Percentiles rank a stretch among this genome's conserved stretches.
Evolutionary conservation across 2,113 vertebrate genomes (phyloP).

Genomic region (Columba livia): DNA sequence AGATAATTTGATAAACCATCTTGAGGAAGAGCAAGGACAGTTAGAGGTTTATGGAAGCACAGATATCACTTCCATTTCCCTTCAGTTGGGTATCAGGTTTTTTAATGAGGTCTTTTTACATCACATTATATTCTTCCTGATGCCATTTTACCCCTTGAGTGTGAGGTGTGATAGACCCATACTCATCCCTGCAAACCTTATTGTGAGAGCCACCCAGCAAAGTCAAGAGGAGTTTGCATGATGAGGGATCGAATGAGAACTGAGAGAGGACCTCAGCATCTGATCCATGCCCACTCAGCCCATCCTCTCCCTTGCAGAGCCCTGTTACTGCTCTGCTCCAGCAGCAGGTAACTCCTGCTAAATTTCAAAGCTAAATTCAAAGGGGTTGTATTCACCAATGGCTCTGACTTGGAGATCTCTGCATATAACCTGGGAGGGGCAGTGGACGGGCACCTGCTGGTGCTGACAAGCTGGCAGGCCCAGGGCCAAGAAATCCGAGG

Average conservation of each 20-base stretch:
- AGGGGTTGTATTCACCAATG: neutral
- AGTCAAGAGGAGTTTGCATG: neutral
- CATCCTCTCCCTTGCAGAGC: neutral
- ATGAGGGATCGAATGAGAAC: neutral
- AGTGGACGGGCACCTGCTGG: neutral
- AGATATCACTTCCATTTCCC: neutral
- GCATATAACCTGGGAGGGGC: neutral
- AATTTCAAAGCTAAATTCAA: neutral
- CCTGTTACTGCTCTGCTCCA: neutral
- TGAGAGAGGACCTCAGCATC: neutral
- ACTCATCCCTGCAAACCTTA: neutral
- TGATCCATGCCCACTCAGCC: neutral
- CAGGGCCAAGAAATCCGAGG: neutral
- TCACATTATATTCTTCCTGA: neutral
- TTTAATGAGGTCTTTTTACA: neutral
- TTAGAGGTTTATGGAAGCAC: neutral
- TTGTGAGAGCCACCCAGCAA: neutral
- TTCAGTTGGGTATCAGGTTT: neutral
- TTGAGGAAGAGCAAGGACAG: neutral
- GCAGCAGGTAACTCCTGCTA: neutral
- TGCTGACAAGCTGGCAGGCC: neutral
- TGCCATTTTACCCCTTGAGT: accelerated
- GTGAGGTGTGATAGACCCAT: neutral
- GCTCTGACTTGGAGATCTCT: neutral
- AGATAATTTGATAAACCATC: neutral